Evolutionary conservation across 1,140 invertebrate genomes (phyloP), one percentile per base, ranked within the genome.

Genomic region (Pachypsylla venusta): DNA sequence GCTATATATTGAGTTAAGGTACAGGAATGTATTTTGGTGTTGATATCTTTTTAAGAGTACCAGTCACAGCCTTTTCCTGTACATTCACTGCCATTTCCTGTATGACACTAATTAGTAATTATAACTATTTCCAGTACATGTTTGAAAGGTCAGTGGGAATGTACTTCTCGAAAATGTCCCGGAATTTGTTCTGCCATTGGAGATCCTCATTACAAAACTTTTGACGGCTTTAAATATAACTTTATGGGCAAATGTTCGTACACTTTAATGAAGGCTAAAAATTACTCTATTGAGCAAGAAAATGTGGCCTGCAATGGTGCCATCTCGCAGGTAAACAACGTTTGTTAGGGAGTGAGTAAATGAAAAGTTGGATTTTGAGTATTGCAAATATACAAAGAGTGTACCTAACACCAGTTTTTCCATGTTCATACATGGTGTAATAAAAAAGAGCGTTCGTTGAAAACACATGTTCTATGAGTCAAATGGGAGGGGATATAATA

Each of bases 171-270:
- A 7, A 76, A 77, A 39, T 91, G 88, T 68, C 79, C 79, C 1
- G 79, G 82, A 0, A 77, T 85, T 20, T 91, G 91, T 69, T 78
- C 83, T 0, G 82, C 85, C 0, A 76, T 89, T 19, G 90, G 90
- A 0, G 89, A 93, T 74, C 89, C 90, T 2, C 91, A 94, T 73
- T 94, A 92, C 70, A 79, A 79, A 22, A 94, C 89, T 0, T 94
- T 93, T 68, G 91, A 93, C 71, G 89, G 89, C 0, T 80, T 79
- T 58, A 76, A 77, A 7, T 93, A 80, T 68, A 82, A 92, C 70
- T 93, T 92, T 69, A 90, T 91, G 85, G 89, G 89, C 10, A 82
- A 84, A 61, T 94, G 91, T 71, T 81, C 81, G 0, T 93, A 93
- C 67, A 84, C 86, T 66, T 69, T 94, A 40, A 71, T 92, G 1